Evolutionary conservation across 2,797 vertebrate species (phyloP).

Genomic region (Otolemur crassicaudatus): DNA sequence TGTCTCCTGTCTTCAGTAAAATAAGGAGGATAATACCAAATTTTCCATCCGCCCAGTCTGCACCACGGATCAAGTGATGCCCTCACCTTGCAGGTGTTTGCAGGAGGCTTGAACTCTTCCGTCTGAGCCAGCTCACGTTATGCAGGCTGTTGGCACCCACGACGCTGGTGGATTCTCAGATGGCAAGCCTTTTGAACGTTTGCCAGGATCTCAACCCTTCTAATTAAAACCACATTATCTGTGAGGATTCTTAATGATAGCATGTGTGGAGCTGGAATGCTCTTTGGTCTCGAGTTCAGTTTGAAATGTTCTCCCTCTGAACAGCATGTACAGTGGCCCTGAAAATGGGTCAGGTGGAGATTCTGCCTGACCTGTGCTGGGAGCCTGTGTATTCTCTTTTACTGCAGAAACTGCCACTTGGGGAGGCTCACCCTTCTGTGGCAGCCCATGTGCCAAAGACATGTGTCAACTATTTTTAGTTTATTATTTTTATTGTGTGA

Average conservation of each 20-base stretch:
- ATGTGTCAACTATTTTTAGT: background rate
- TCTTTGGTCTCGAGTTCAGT: constrained; percentile 62
- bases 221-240: constrained; percentile 79
- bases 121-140: background rate
- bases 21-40: background rate
- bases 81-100: background rate
- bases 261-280: background rate
- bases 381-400: background rate
- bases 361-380: background rate
- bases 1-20: background rate
- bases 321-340: background rate
- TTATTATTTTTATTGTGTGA: background rate
- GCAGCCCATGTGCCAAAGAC: constrained; percentile 1
- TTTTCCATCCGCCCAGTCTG: background rate
- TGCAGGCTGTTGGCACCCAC: background rate
- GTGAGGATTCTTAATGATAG: constrained; percentile 71
- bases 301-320: constrained; percentile 45
- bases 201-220: constrained; percentile 72
- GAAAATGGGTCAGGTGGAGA: background rate
- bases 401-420: background rate
- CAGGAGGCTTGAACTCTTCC: background rate
- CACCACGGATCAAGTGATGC: background rate
- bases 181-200: constrained; percentile 63
- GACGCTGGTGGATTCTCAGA: background rate
- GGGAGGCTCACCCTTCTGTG: background rate